phyloP scores from a whole-genome alignment of 2,797 vertebrate species.

The Acipenser oxyrinchus region DNA sequence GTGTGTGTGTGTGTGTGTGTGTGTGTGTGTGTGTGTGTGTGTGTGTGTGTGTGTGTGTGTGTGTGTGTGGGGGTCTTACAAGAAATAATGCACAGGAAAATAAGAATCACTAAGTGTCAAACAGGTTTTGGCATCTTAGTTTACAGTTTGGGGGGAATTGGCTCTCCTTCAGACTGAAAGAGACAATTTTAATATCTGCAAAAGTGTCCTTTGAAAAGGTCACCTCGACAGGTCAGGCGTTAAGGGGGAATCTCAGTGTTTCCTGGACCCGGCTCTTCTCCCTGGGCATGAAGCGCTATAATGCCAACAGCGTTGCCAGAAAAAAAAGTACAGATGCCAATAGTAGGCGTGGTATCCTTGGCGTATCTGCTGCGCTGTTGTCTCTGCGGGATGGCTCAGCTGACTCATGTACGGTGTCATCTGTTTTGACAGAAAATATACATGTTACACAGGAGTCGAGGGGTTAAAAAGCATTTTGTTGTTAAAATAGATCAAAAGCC shows the following conservation, averaged over 20 bases:
- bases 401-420: constrained; percentile 94
- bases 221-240: constrained; percentile 66
- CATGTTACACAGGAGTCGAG: not conserved
- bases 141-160: constrained; percentile 63
- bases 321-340: constrained; percentile 77
- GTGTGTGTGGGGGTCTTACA: constrained; percentile 47
- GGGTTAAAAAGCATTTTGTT: not conserved
- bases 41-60: constrained; percentile 26
- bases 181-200: constrained; percentile 83
- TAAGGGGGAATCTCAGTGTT: constrained; percentile 67
- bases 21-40: constrained; percentile 34
- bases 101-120: constrained; percentile 77
- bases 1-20: constrained; percentile 28
- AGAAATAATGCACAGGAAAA: constrained; percentile 59
- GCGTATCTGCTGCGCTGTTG: constrained; percentile 70
- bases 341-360: constrained; percentile 70
- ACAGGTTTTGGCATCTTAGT: constrained; percentile 82
- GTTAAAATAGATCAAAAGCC: too few relatives aligned
- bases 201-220: constrained; percentile 72
- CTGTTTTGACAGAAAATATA: constrained; percentile 46
- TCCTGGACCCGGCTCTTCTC: constrained; percentile 74
- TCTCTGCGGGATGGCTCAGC: constrained; percentile 94
- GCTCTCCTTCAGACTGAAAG: constrained; percentile 72
- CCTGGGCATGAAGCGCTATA: constrained; percentile 82
- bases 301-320: constrained; percentile 81